Base-by-base conservation (phyloP, 2,113 vertebrate species). In the Clarias batrachus region DNA sequence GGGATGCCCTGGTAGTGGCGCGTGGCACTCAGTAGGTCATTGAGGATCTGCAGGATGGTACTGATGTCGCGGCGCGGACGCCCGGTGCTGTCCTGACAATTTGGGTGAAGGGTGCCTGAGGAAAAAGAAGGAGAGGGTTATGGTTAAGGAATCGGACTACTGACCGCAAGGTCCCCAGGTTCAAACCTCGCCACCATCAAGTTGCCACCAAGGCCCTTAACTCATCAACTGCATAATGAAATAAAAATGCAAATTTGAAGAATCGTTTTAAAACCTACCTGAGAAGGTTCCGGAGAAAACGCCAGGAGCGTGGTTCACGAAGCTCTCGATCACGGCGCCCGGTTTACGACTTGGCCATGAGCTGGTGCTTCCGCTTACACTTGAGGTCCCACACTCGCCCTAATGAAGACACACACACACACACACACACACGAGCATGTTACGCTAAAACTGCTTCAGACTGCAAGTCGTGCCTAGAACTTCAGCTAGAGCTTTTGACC, bases 261-360 rank as follows among this genome's bases (percentile, higher is more conserved):
- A 48, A 48, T 48, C 48, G 48, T 48, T 48, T 48, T 12, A 77
- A 62, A 56, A 52, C 1, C 85, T 90, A 93, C 97, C 97, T 83
- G 97, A 98, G 92, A 99, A 99, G 60, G 97, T 98, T 91, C 97
- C 97, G 80, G 97, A 98, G 94, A 97, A 97, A 90, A 98, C 95
- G 41, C 97, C 97, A 0, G 97, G 97, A 79, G 97, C 96, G n/a
- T 97, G 97, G 93, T 94, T 98, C 74, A 97, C 96, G 13, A 98
- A 97, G 92, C 97, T 98, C 86, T 99, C 97, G 7, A 99, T 99
- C 89, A 98, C 95, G 0, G 97, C 97, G 0, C 97, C 97, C 0
- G 97, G 96, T 80, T 96, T 97, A 71, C 96, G 95, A 90, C 93
- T 93, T 10, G 95, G 95, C 62, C 93, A 80, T 27, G 94, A 91